Conservation (phyloP, 2,113 vertebrate genomes). For the Megaceryle maxima region DNA sequence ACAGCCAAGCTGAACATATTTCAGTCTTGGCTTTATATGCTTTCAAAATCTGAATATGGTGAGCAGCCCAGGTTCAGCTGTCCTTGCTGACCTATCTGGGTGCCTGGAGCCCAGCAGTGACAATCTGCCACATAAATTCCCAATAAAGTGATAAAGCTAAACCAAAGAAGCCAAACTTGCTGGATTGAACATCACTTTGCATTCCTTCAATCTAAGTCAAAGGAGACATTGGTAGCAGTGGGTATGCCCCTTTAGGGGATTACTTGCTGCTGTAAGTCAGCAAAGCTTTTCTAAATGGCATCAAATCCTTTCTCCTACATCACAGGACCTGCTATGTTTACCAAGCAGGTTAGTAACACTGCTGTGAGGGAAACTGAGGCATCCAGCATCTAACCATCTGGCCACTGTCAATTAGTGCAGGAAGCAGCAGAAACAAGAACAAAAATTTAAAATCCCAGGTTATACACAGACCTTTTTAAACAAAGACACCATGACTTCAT, state of each 20-base stretch:
- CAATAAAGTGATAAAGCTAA: background rate
- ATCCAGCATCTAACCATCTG: background rate
- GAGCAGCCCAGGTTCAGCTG: background rate
- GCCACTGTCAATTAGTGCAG: background rate
- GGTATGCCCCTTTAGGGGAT: background rate
- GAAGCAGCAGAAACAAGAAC: background rate
- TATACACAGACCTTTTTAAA: background rate
- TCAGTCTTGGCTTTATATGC: background rate
- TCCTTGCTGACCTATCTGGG: fast-evolving
- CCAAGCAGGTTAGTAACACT: background rate
- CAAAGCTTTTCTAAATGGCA: background rate
- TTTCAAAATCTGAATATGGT: background rate
- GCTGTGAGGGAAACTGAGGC: background rate
- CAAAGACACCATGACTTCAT: background rate
- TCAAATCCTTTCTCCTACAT: background rate
- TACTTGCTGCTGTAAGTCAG: background rate
- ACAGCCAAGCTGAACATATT: background rate
- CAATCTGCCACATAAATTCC: background rate
- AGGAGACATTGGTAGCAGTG: background rate
- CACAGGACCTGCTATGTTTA: background rate
- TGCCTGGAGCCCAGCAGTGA: fast-evolving
- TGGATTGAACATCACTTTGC: background rate
- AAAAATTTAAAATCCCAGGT: background rate
- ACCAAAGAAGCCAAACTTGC: background rate
- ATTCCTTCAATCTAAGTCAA: background rate